Conservation (phyloP, 2,797 vertebrate species). For the Ibycter americanus region DNA sequence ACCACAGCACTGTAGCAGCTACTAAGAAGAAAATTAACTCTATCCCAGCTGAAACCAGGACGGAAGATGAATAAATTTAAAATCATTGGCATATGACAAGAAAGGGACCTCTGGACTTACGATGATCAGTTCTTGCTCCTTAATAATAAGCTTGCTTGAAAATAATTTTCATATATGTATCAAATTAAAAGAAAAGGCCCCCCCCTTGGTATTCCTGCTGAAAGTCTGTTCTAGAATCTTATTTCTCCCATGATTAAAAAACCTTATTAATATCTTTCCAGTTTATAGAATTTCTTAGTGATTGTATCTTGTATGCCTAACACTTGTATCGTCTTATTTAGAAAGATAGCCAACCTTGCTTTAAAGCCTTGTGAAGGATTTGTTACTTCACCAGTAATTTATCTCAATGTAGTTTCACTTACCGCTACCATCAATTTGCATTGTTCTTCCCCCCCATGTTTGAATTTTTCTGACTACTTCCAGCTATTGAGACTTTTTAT, state of each 20-base stretch:
- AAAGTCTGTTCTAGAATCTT: not conserved
- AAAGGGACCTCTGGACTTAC: not conserved
- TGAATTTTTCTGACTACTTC: not conserved
- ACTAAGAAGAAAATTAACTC: too few relatives aligned
- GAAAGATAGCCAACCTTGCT: not conserved
- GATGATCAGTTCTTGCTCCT: not conserved
- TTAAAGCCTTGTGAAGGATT: not conserved
- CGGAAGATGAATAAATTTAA: not conserved
- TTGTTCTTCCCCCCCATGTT: not conserved
- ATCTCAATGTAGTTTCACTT: not conserved
- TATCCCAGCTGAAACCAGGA: too few relatives aligned
- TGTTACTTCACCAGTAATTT: not conserved
- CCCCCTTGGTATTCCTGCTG: not conserved
- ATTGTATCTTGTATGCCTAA: not conserved
- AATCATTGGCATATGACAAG: not conserved
- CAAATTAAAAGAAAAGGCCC: not conserved
- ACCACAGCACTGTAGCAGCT: too few relatives aligned
- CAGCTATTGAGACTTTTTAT: not conserved
- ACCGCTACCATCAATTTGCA: not conserved
- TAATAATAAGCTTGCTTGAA: not conserved
- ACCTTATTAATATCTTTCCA: not conserved
- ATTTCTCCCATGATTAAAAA: not conserved
- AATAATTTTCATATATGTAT: not conserved
- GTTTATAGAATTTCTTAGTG: not conserved
- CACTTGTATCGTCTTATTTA: not conserved